Evolutionary conservation across 2,888 invertebrate genomes (phyloP), one percentile per base, ranked within the genome.

Genomic region (Agrotis puta): DNA sequence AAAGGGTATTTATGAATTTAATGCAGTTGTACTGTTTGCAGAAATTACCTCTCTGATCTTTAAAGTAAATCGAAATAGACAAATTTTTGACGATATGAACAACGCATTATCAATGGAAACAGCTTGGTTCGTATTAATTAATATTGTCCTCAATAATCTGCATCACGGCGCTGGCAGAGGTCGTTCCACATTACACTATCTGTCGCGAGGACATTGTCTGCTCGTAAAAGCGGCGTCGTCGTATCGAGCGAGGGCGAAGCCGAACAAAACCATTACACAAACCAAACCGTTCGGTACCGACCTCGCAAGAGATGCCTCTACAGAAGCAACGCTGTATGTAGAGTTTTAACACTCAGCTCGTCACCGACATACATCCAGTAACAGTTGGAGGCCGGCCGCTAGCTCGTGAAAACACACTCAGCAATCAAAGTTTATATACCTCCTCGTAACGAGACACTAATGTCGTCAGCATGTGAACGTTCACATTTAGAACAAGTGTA

Each of bases 351-450:
- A 20, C 7, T 39, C 20, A 22, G 27, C 39, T 39, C 57, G 20
- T 50, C n/a, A 39, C 57, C n/a, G 57, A 65, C 64, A 4, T 56
- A 63, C 27, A 45, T 59, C 13, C 20, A 43, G 22, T 24, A 66
- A n/a, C 58, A 48, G 66, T 66, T 22, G 43, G 13, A 45, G 33
- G 54, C 50, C 14, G 18, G 43, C 24, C 54, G 22, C 18, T 9
- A n/a, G 54, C 68, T 39, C 47, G 48, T 53, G 39, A 54, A 51
- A 24, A 45, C 24, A 18, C 43, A 24, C 59, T 54, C 59, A 22
- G 64, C 61, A 66, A 67, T 79, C 56, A 62, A 27, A 59, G 51
- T 63, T 70, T 63, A 79, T 75, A 74, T 64, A 70, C 58, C 66
- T 64, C 67, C 74, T 3, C 58, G 61, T 74, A 43, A 51, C 39